Conservation (phyloP, 35 echinoderm and acorn worm genomes). For the Heliocidaris tuberculata region DNA sequence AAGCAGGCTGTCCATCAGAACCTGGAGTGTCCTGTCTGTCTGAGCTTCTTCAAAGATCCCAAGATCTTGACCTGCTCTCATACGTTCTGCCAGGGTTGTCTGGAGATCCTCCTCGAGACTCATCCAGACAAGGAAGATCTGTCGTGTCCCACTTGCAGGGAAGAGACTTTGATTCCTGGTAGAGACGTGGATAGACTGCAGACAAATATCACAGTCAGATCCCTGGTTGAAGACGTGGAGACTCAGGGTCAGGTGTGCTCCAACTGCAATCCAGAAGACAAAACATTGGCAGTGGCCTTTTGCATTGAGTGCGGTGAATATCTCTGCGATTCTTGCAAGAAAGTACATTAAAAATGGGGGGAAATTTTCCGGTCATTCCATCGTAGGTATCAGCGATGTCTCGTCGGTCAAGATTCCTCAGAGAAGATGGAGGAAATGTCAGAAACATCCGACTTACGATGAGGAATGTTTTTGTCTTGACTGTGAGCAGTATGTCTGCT, state of each 20-base stretch:
- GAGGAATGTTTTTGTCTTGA: not conserved
- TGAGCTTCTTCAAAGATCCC: not conserved
- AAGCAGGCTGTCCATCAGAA: not conserved
- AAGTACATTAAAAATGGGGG: not conserved
- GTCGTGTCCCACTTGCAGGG: not conserved
- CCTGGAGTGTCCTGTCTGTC: slow-evolving; percentile 13
- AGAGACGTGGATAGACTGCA: not conserved
- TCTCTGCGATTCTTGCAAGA: not conserved
- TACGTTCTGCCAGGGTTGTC: slow-evolving; percentile 8
- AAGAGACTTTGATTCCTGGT: not conserved
- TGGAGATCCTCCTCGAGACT: not conserved
- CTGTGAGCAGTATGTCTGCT: not conserved
- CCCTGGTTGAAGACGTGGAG: not conserved
- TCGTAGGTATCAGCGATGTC: not conserved
- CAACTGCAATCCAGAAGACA: not conserved
- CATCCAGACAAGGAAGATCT: not conserved
- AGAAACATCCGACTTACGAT: not conserved
- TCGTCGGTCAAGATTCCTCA: not conserved
- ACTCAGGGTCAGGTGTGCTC: not conserved
- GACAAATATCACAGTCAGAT: not conserved
- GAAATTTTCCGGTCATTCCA: not conserved
- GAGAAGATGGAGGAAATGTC: not conserved
- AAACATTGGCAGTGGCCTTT: not conserved
- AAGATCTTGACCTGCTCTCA: slow-evolving; percentile 18
- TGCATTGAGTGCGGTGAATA: not conserved